A percentile compares a stretch with the other conserved stretches of the same genome.
phyloP scores from a whole-genome alignment of 2,888 invertebrate genomes.

The Pedicia rivosa region DNA sequence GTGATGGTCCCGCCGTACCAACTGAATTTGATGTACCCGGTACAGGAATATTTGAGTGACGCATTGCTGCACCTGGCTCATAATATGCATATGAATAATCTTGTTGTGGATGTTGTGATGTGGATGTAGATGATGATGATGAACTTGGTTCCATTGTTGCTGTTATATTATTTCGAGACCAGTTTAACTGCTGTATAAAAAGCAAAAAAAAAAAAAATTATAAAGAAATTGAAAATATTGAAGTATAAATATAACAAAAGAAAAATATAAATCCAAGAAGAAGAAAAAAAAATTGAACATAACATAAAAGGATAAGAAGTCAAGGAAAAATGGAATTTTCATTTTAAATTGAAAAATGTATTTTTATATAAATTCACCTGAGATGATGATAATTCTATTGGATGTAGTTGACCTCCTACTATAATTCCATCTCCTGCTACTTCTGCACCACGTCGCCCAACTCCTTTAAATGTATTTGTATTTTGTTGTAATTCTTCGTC shows the following conservation, averaged over 20 bases:
- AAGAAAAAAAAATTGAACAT: not conserved
- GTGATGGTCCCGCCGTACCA: slow-evolving; percentile 14
- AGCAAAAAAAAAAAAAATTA: no score
- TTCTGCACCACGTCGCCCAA: not conserved
- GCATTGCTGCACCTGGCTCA: slow-evolving; percentile 46
- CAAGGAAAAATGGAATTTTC: no score
- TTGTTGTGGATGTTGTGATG: slow-evolving; percentile 25
- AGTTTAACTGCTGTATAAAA: slow-evolving; percentile 32
- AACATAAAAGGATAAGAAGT: no score
- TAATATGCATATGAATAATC: slow-evolving; percentile 78
- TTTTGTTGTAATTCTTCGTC: slow-evolving; percentile 15
- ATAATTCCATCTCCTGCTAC: slow-evolving; percentile 1
- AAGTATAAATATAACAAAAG: not conserved
- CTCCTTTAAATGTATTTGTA: not conserved
- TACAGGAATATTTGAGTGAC: slow-evolving; percentile 48
- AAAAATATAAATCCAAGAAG: slow-evolving; percentile 27
- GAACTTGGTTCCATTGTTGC: slow-evolving; percentile 40
- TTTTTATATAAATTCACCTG: no score
- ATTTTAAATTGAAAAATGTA: no score
- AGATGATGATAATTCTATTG: no score
- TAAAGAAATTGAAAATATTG: no score
- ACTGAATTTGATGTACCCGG: slow-evolving; percentile 24
- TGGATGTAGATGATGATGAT: slow-evolving; percentile 19
- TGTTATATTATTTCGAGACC: slow-evolving; percentile 38
- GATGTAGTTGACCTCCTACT: slow-evolving; percentile 6